Conservation (phyloP, 2,113 vertebrate species). For the Azemiops feae region DNA sequence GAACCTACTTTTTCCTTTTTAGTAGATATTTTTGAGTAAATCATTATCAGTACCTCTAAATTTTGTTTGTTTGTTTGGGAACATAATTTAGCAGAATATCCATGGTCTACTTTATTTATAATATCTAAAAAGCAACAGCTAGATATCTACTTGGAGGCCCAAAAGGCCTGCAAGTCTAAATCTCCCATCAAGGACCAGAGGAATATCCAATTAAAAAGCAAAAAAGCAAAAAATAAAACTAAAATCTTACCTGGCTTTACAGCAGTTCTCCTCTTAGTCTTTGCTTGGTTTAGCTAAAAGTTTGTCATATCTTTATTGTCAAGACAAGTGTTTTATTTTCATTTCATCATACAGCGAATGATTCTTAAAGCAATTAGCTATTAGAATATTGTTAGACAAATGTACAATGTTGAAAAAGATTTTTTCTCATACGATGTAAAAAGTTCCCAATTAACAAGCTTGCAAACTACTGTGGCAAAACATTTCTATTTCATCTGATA, state of each 20-base stretch:
- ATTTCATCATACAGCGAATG: background rate
- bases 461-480: background rate
- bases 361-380: background rate
- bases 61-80: no score
- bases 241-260: no score
- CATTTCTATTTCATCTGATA: background rate
- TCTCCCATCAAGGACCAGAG: background rate
- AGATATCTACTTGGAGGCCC: no score
- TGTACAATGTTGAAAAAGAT: background rate
- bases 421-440: background rate
- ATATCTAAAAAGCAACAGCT: no score
- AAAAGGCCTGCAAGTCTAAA: no score
- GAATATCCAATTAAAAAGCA: background rate
- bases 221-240: background rate
- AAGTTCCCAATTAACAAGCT: background rate
- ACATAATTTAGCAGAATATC: no score
- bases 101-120: no score
- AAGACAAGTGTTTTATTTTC: background rate
- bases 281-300: background rate
- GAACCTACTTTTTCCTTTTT: background rate
- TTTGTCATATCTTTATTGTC: background rate
- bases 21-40: background rate
- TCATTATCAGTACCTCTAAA: no score
- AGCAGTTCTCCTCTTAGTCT: background rate
- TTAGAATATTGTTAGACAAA: slow-evolving; percentile 27